These are phyloP conservation scores for Pipra filicauda DNA, from an alignment of 2,113 vertebrate genomes.

Conservation along the genomic window DNA sequence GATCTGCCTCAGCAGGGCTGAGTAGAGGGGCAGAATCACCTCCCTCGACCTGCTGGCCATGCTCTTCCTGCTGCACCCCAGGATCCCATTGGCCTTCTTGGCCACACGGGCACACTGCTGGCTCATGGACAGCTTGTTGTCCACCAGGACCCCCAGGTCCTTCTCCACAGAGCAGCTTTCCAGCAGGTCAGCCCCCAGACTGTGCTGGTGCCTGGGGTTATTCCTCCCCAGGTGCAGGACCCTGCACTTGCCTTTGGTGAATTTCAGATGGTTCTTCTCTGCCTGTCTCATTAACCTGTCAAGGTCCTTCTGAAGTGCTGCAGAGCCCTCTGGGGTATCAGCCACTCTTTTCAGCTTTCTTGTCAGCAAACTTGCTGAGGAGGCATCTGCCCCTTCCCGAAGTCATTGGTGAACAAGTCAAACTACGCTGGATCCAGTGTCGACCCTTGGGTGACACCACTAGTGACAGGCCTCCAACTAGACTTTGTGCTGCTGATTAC, in stretches of 20 bases:
- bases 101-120: background rate
- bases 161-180: background rate
- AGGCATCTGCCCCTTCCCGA: background rate
- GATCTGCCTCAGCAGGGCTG: background rate
- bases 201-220: background rate
- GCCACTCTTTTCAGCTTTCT: background rate
- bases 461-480: background rate
- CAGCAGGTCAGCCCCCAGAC: background rate
- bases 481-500: background rate
- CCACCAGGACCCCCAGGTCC: too few species aligned
- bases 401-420: background rate
- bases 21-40: background rate
- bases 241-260: background rate
- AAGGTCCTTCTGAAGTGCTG: background rate
- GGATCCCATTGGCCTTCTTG: background rate
- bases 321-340: fast-evolving
- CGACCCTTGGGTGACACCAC: fast-evolving
- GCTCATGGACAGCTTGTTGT: background rate
- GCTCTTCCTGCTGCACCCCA: background rate
- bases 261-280: background rate
- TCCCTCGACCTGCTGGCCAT: fast-evolving
- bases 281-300: background rate
- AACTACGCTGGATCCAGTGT: background rate
- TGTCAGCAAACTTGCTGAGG: background rate
- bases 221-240: background rate